Evolutionary conservation across 2,888 invertebrate genomes (phyloP).

Genomic region (Idaea biselata): DNA sequence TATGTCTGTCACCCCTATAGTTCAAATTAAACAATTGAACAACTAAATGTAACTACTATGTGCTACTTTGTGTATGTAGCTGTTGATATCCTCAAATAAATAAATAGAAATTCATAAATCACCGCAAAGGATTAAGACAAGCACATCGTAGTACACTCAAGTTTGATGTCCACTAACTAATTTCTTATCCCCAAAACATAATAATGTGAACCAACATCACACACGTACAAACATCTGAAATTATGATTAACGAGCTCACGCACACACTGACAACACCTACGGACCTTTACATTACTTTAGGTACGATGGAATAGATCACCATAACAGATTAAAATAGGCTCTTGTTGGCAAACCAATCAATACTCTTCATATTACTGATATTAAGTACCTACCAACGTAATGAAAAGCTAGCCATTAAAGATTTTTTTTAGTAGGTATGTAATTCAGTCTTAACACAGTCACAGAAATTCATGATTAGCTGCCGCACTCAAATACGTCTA

Average conservation of each 20-base stretch:
- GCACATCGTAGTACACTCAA: conserved; percentile 42
- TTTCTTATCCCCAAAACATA: conserved; percentile 82
- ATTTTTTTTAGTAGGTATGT: background rate
- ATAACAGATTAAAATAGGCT: conserved; percentile 57
- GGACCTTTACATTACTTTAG: conserved; percentile 41
- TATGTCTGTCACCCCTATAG: no score
- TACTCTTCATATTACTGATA: conserved; percentile 37
- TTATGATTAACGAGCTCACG: conserved; percentile 80
- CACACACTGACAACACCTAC: conserved; percentile 53
- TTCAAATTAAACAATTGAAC: no score
- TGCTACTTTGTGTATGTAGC: no score
- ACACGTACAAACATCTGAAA: conserved; percentile 80
- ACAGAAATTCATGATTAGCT: background rate
- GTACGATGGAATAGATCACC: conserved; percentile 70
- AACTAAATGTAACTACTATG: no score
- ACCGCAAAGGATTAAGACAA: conserved; percentile 40
- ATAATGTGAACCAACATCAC: conserved; percentile 76
- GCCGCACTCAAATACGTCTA: no score
- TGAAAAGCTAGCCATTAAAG: background rate
- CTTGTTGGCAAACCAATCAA: conserved; percentile 56
- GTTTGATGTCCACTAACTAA: conserved; percentile 81
- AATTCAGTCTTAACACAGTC: background rate
- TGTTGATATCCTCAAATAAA: background rate
- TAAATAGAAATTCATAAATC: conserved; percentile 4
- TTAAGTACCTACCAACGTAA: background rate